Evolutionary conservation across 2,113 vertebrate species (phyloP).

Genomic region (Cacatua alba): DNA sequence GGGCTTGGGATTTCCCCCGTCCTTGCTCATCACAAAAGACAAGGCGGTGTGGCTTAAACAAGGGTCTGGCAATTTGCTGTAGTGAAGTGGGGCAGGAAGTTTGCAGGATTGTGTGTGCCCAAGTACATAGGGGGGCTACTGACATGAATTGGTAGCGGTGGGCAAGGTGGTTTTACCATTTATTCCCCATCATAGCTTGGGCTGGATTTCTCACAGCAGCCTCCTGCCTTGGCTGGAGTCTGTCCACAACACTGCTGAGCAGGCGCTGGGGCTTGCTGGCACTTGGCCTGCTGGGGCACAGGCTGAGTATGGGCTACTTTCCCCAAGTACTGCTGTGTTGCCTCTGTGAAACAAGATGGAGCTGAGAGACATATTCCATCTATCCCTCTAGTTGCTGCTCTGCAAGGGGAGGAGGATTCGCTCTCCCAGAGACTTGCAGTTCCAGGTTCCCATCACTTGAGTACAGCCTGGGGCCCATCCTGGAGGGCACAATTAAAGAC

Average conservation of each 20-base stretch:
- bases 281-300: neutral
- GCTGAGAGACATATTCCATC: neutral
- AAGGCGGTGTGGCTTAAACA: accelerated
- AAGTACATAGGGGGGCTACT: neutral
- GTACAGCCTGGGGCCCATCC: neutral
- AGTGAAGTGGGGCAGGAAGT: neutral
- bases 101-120: neutral
- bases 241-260: neutral
- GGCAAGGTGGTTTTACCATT: neutral
- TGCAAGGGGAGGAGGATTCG: neutral
- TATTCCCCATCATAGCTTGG: neutral
- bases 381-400: neutral
- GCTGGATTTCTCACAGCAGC: neutral
- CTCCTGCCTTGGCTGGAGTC: neutral
- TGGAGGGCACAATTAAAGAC: neutral
- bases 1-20: neutral
- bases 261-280: neutral
- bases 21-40: neutral
- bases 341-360: neutral
- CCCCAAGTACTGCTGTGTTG: neutral
- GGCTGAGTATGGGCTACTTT: accelerated
- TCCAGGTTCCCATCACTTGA: neutral
- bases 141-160: accelerated
- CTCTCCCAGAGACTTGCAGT: neutral
- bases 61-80: neutral